Evolutionary conservation across 2,113 vertebrate genomes (phyloP).

Genomic region (Agapornis roseicollis): DNA sequence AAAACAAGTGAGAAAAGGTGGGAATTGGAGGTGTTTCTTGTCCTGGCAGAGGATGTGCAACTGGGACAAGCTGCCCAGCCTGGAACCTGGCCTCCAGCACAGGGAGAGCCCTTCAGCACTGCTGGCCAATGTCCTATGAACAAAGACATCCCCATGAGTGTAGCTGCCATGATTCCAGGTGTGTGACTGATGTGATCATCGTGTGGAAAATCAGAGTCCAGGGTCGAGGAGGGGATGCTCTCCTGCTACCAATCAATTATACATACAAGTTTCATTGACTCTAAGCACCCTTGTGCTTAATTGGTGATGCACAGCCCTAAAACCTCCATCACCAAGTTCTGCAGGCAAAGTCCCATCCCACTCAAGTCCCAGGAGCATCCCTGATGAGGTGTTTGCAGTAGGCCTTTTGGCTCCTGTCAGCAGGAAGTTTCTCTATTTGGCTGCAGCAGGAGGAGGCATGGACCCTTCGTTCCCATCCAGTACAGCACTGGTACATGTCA

Average conservation of each 20-base stretch:
- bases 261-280: slow-evolving; percentile 1
- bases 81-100: background rate
- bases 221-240: background rate
- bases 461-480: background rate
- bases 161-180: background rate
- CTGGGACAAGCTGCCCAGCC: background rate
- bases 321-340: background rate
- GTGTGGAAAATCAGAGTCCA: rapidly evolving
- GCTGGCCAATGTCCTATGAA: background rate
- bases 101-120: background rate
- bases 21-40: background rate
- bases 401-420: background rate
- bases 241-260: background rate
- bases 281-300: background rate
- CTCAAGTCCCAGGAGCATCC: background rate
- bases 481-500: rapidly evolving
- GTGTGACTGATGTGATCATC: rapidly evolving
- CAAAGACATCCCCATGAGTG: rapidly evolving
- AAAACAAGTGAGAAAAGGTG: background rate
- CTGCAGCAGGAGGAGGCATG: background rate
- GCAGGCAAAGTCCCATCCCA: background rate
- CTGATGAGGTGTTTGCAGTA: rapidly evolving
- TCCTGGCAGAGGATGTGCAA: background rate
- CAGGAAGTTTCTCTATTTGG: background rate
- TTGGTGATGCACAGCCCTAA: background rate